These are phyloP conservation scores for Anguilla marmorata DNA, from an alignment of 2,797 vertebrate species.

Conservation along the genomic window DNA sequence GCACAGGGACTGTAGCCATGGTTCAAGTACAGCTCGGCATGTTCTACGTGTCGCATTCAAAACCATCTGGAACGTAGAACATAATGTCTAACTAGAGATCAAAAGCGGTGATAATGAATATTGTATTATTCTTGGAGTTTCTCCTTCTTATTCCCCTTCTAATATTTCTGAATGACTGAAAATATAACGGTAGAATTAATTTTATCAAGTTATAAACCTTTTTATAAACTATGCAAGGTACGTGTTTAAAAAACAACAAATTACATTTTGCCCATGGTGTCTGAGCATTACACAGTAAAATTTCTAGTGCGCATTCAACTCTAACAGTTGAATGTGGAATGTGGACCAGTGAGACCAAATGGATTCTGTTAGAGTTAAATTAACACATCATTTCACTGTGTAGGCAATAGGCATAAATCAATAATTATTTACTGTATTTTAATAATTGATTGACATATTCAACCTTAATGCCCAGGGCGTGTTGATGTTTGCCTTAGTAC, in stretches of 20 bases:
- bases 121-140: background rate
- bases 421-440: background rate
- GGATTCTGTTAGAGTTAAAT: no score
- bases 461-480: no score
- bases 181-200: background rate
- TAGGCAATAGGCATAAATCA: background rate
- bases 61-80: background rate
- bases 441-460: background rate
- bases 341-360: no score
- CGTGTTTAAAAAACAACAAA: background rate
- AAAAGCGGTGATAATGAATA: background rate
- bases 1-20: background rate
- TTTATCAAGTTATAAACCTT: background rate
- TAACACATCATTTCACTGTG: no score
- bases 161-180: background rate
- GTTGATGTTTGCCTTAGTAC: background rate
- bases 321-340: no score
- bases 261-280: background rate
- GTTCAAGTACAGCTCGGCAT: slow-evolving; percentile 2
- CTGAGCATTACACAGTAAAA: background rate
- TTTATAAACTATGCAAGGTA: background rate
- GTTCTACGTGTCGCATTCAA: background rate
- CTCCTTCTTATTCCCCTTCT: background rate
- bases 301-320: no score
- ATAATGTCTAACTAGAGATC: background rate